These are phyloP conservation scores for Acromyrmex heyeri DNA, from an alignment of 1,140 invertebrate species.

Conservation along the genomic window DNA sequence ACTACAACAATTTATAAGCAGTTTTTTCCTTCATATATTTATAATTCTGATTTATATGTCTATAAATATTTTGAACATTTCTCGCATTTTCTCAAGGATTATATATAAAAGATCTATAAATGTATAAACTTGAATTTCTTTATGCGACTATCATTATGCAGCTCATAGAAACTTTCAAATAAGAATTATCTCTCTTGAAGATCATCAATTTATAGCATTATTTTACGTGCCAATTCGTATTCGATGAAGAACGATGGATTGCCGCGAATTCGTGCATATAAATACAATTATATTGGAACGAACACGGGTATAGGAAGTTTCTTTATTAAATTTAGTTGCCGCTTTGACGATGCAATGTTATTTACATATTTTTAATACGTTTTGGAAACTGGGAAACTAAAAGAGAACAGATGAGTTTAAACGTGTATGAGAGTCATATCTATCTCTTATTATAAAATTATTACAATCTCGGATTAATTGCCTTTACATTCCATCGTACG, in stretches of 20 bases:
- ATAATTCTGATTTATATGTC: background rate
- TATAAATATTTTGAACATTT: conserved; percentile 5
- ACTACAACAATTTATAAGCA: no score
- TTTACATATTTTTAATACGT: conserved; percentile 49
- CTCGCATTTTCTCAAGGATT: background rate
- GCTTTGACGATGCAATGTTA: conserved; percentile 23
- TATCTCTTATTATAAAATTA: background rate
- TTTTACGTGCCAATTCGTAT: background rate
- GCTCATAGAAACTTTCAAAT: conserved; percentile 10
- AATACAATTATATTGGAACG: conserved; percentile 36
- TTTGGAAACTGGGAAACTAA: background rate
- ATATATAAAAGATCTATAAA: background rate
- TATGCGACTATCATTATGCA: conserved; percentile 18
- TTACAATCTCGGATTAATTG: background rate
- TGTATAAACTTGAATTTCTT: conserved; percentile 20
- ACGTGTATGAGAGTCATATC: background rate
- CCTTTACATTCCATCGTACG: background rate
- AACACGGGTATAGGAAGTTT: conserved; percentile 1
- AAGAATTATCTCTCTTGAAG: conserved; percentile 18
- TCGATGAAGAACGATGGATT: conserved; percentile 7
- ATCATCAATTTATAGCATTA: conserved; percentile 14
- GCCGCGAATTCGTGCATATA: background rate
- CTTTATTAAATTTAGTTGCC: conserved; percentile 37
- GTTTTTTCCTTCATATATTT: background rate
- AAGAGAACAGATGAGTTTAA: background rate